Conservation (phyloP, 2,797 vertebrate genomes). For the Pseudomugil tenellus region DNA sequence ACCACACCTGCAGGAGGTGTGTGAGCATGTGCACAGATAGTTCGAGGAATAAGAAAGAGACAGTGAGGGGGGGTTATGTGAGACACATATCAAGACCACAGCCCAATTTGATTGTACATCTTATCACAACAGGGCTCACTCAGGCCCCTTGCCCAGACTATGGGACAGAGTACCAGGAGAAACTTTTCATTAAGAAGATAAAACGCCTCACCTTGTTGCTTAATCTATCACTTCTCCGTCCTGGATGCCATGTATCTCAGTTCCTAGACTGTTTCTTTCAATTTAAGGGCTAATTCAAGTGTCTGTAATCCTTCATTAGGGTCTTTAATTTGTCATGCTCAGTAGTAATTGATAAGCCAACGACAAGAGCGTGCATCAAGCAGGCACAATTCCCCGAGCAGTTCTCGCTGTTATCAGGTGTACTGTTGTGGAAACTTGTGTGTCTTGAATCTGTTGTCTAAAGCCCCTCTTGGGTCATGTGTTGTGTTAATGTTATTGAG, state of each 20-base stretch:
- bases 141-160: slow-evolving; percentile 34
- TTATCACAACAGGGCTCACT: slow-evolving; percentile 41
- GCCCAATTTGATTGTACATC: slow-evolving; percentile 69
- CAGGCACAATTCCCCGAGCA: slow-evolving; percentile 36
- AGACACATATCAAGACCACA: slow-evolving; percentile 65
- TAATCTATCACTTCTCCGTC: slow-evolving; percentile 46
- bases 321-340: slow-evolving; percentile 60
- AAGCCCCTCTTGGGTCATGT: slow-evolving; percentile 48
- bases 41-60: slow-evolving; percentile 13
- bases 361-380: slow-evolving; percentile 39
- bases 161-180: slow-evolving; percentile 39
- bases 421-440: slow-evolving; percentile 58
- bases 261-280: slow-evolving; percentile 72
- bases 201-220: slow-evolving; percentile 47
- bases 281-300: slow-evolving; percentile 86
- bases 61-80: slow-evolving; percentile 26
- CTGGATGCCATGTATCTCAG: slow-evolving; percentile 51
- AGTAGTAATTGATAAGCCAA: slow-evolving; percentile 43
- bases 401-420: slow-evolving; percentile 58
- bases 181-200: slow-evolving; percentile 41
- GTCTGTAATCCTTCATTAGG: slow-evolving; percentile 64
- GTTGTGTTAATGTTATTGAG: slow-evolving; percentile 40
- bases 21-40: slow-evolving; percentile 13
- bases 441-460: slow-evolving; percentile 64
- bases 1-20: slow-evolving; percentile 34